Percentiles rank a stretch among this genome's conserved stretches.
These are phyloP conservation scores for Cydia pomonella DNA, from an alignment of 1,140 invertebrate genomes.

Conservation along the genomic window DNA sequence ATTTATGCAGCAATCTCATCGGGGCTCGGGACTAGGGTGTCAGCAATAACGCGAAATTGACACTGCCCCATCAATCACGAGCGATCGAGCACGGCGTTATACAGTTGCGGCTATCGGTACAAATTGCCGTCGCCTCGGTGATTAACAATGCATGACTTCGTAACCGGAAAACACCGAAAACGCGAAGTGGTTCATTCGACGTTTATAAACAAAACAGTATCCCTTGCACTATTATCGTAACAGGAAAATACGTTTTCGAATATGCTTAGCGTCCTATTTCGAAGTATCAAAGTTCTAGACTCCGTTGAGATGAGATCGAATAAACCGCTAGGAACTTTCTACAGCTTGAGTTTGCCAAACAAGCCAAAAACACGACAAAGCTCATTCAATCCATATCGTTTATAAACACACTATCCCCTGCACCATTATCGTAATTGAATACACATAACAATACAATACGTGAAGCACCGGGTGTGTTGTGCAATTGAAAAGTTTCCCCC, in stretches of 20 bases:
- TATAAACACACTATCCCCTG: conserved; percentile 22
- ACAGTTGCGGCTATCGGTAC: conserved; percentile 68
- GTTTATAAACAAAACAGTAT: not conserved
- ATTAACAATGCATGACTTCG: conserved; percentile 45
- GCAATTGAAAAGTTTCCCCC: conserved; percentile 31
- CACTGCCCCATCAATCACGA: conserved; percentile 67
- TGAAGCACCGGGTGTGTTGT: conserved; percentile 36
- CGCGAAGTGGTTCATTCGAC: not conserved
- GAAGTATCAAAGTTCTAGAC: not conserved
- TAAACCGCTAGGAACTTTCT: not conserved
- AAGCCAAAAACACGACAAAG: conserved; percentile 34
- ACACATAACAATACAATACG: conserved; percentile 39
- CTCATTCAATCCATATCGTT: conserved; percentile 19
- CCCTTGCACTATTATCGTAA: not conserved
- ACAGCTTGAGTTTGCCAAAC: conserved; percentile 15
- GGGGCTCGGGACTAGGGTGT: conserved; percentile 47
- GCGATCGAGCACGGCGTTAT: conserved; percentile 57
- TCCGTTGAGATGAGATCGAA: not conserved
- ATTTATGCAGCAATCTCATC: conserved; percentile 52
- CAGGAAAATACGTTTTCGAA: not conserved
- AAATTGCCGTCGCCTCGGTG: conserved; percentile 63
- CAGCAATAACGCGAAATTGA: conserved; percentile 66
- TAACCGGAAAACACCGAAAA: conserved; percentile 35
- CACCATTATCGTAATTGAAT: conserved; percentile 40
- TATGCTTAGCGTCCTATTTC: no score